phyloP scores from a whole-genome alignment of 2,113 vertebrate genomes.

The Pandion haliaetus region DNA sequence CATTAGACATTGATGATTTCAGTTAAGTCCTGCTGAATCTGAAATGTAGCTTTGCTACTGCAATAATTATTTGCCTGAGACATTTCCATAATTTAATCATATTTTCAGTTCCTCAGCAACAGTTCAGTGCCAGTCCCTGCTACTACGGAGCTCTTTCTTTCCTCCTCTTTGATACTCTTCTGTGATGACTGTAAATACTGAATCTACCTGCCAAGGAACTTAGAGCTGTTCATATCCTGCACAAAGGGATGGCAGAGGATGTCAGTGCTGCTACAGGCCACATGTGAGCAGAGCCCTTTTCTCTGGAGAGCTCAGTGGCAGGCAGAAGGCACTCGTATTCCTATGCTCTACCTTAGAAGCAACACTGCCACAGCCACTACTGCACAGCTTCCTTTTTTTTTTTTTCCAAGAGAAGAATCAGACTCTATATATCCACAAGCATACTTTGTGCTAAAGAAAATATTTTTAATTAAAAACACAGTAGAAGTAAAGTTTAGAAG shows the following conservation, averaged over 20 bases:
- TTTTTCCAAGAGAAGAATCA: not conserved
- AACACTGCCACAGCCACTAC: not conserved
- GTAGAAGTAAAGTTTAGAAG: not conserved
- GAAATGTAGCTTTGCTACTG: not conserved
- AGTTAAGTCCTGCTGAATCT: not conserved
- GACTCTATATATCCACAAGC: not conserved
- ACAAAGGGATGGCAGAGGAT: rapidly evolving
- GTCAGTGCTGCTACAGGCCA: not conserved
- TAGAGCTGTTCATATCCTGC: not conserved
- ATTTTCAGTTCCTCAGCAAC: not conserved
- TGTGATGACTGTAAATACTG: not conserved
- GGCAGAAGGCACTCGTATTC: not conserved
- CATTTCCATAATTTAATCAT: not conserved
- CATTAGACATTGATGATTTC: not conserved
- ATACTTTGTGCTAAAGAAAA: not conserved
- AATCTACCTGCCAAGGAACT: not conserved
- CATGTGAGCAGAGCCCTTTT: not conserved
- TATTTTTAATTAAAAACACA: not conserved
- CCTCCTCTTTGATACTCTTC: not conserved
- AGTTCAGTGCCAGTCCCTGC: not conserved
- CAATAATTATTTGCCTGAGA: not conserved
- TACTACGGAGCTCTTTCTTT: not conserved
- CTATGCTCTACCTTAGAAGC: not conserved
- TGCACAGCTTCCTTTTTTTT: not conserved
- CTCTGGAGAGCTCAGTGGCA: not conserved